Evolutionary conservation across 2,888 invertebrate genomes (phyloP), one percentile per base, ranked within the genome.

Genomic region (Acleris cristana): DNA sequence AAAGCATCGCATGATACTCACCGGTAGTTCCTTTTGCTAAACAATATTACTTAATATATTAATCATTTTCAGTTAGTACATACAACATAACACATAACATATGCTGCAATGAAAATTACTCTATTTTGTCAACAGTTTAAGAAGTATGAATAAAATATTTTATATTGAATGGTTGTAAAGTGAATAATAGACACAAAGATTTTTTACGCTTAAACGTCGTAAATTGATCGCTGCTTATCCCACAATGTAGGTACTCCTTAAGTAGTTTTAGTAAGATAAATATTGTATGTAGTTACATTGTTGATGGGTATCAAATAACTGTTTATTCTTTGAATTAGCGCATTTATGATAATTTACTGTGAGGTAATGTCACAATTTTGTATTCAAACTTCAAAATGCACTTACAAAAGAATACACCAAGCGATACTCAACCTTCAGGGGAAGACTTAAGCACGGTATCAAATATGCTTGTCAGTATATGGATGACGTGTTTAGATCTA

Each of bases 321-420:
- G 51, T 65, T 44, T 40, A 55, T 56, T 52, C 30, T 44, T 26
- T 5, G n/a, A 61, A 65, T 65, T 61, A 61, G 5, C 60, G 44
- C 55, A 5, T 30, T 16, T 18, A 51, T 44, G 65, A 5, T 26
- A 61, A 45, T 49, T 21, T 16, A n/a, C n/a, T 40, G n/a, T 65
- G 60, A 65, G 26, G 60, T 65, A 26, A 65, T 60, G 56, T 51
- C 26, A 65, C 64, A 59, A 53, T 58, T 40, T 64, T 5, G 45
- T 58, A n/a, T 52, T 19, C n/a, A n/a, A 52, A 57, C 23, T n/a
- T 45, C 19, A 34, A 34, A 45, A 23, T 34, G 19, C 14, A 59
- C 8, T 19, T 48, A 21, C 3, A 16, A 34, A 12, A 34, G 10
- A 21, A 23, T 34, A 14, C 45, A 58, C 19, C 23, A 65, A 48